A percentile compares a stretch with the other conserved stretches of the same genome.
phyloP scores from a whole-genome alignment of 2,888 invertebrate species.

The Hypsopygia costalis region DNA sequence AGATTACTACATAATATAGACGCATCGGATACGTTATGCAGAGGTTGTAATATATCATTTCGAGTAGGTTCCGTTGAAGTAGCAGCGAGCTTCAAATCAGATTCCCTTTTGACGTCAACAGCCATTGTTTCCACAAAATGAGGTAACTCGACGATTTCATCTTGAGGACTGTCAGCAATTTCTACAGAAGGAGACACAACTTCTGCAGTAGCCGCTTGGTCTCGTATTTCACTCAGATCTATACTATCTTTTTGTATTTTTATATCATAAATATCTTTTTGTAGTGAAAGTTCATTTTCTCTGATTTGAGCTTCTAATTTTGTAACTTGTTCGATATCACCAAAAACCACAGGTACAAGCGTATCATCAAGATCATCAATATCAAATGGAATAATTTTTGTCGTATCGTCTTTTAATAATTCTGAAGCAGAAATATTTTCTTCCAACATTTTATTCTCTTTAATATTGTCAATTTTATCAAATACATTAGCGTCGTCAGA shows the following conservation, averaged over 20 bases:
- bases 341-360: conserved; percentile 51
- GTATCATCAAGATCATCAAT: conserved; percentile 40
- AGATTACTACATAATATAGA: not conserved
- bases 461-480: not conserved
- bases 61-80: conserved; percentile 45
- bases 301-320: conserved; percentile 25
- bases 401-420: conserved; percentile 6
- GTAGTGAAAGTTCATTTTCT: conserved; percentile 7
- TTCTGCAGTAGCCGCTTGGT: not conserved
- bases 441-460: not conserved
- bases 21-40: conserved; percentile 2
- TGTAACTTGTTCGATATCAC: conserved; percentile 36
- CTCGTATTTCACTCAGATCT: not conserved
- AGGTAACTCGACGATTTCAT: not conserved
- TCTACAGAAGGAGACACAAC: conserved; percentile 8
- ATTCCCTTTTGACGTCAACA: not conserved
- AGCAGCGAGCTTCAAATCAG: conserved; percentile 32
- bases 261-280: not conserved
- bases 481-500: conserved; percentile 1
- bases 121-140: not conserved
- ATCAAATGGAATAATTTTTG: conserved; percentile 27
- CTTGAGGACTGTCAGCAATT: conserved; percentile 5
- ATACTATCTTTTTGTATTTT: not conserved
- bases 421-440: not conserved
- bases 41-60: conserved; percentile 27